phyloP scores from a whole-genome alignment of 2,888 invertebrate genomes.

The Piscicola geometra region DNA sequence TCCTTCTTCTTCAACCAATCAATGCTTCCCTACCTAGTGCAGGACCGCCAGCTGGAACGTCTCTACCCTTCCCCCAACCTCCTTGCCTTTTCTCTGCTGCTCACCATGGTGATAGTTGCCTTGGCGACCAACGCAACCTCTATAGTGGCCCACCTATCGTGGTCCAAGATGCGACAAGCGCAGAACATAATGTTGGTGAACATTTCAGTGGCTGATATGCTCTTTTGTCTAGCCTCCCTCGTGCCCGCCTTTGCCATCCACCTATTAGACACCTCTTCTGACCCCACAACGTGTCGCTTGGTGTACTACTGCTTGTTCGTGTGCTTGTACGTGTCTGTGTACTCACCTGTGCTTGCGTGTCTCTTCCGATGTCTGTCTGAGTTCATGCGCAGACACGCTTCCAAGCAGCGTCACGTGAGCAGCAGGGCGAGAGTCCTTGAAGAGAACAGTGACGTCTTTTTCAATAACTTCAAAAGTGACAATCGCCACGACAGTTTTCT shows the following conservation, averaged over 20 bases:
- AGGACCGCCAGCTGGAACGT: not conserved
- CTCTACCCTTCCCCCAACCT: slow-evolving; percentile 11
- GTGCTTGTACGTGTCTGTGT: slow-evolving; percentile 43
- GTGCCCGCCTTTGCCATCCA: slow-evolving; percentile 41
- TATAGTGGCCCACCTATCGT: slow-evolving; percentile 35
- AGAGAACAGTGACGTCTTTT: not conserved
- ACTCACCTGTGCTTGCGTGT: slow-evolving; percentile 43
- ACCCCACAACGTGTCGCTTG: slow-evolving; percentile 35
- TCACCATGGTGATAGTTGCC: slow-evolving; percentile 39
- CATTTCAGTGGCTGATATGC: slow-evolving; percentile 41
- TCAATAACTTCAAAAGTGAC: slow-evolving; percentile 3
- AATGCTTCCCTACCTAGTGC: not conserved
- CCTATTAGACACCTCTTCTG: not conserved
- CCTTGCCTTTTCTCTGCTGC: slow-evolving; percentile 1
- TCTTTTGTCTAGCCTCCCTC: slow-evolving; percentile 37
- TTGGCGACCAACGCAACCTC: slow-evolving; percentile 39
- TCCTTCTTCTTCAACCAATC: not conserved
- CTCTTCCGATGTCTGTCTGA: slow-evolving; percentile 41
- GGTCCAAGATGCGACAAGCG: slow-evolving; percentile 39
- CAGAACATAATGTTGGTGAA: slow-evolving; percentile 43
- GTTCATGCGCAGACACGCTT: slow-evolving; percentile 11
- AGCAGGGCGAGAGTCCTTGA: not conserved
- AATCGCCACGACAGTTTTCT: slow-evolving; percentile 1
- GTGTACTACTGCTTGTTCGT: slow-evolving; percentile 44
- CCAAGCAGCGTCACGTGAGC: not conserved